A percentile compares a stretch with the other conserved stretches of the same genome.
These are phyloP conservation scores for Lapara coniferarum DNA, from an alignment of 2,888 invertebrate genomes.

Conservation along the genomic window DNA sequence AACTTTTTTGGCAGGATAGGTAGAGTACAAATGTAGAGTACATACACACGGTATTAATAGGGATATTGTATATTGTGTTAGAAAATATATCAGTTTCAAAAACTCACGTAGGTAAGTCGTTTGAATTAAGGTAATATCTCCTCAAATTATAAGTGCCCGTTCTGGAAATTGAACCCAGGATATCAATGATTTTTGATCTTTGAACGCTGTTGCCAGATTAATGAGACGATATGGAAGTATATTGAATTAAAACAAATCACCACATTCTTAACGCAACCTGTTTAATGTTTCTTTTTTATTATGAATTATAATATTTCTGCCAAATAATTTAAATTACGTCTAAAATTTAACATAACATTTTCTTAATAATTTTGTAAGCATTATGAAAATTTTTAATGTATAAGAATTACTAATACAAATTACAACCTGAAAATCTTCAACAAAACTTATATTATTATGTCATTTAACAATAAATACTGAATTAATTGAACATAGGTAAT, in stretches of 20 bases:
- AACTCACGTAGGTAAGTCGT: no score
- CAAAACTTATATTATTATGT: background rate
- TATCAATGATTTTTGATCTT: background rate
- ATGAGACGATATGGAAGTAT: background rate
- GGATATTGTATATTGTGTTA: no score
- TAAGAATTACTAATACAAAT: background rate
- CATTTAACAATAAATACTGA: no score
- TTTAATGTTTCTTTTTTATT: slow-evolving; percentile 1
- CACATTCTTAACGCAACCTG: background rate
- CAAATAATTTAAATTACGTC: background rate
- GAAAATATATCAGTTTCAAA: no score
- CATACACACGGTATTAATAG: no score
- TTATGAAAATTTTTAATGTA: background rate
- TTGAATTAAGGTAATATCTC: no score
- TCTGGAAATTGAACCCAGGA: background rate
- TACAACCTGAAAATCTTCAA: slow-evolving; percentile 9
- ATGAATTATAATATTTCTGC: background rate
- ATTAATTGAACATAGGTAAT: no score
- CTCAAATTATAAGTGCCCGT: no score
- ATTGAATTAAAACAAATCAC: slow-evolving; percentile 1
- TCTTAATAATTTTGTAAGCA: background rate
- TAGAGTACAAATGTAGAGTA: no score
- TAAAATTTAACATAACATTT: background rate
- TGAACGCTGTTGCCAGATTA: background rate
- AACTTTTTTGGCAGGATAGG: no score